Base-by-base conservation (phyloP, 2,113 vertebrate species). In the Phaethornis superciliosus region DNA sequence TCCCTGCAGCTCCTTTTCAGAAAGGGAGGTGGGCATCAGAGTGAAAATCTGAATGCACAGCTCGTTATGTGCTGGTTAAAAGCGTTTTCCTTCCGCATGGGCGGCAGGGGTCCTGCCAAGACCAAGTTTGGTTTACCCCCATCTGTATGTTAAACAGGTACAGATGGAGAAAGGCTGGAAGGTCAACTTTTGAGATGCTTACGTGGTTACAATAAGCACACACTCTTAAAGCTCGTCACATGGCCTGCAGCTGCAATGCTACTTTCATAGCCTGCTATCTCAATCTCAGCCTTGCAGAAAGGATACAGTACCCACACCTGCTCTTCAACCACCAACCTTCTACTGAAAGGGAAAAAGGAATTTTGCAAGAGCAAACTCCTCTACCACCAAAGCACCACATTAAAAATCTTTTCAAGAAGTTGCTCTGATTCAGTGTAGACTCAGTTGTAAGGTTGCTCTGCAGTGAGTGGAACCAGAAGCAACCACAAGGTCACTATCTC, bases 151-250 rank as follows among this genome's bases (percentile, higher is more conserved):
- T 82, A 80, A 96, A 56, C 82, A 94, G 90, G 81, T 88, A 90
- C 85, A 93, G 92, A 94, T 91, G 94, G 89, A 77, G 33, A 94
- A 70, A 91, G 83, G 94, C 89, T 88, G 80, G 15, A 23, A 93
- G 94, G 88, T 76, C 88, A 95, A 27, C 2, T 14, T 60, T 33
- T 46, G 87, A 86, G 95, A 88, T 86, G 89, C 49, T 75, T 76
- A 55, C 59, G 78, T 1, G 2, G 81, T 54, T 63, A 90, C 76
- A 94, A 40, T 51, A 54, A 84, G 58, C 63, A 75, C 75, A 87
- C 2, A 10, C 68, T 83, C 69, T 46, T 62, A 64, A 46, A 89
- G 89, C 78, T 32, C 27, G 49, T 79, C 93, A 86, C 79, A 76
- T 68, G 64, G 88, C 42, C 68, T 72, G 84, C 87, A 94, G 93